These are phyloP conservation scores for Anagyrus pseudococci DNA, from an alignment of 2,888 invertebrate species.

Conservation along the genomic window DNA sequence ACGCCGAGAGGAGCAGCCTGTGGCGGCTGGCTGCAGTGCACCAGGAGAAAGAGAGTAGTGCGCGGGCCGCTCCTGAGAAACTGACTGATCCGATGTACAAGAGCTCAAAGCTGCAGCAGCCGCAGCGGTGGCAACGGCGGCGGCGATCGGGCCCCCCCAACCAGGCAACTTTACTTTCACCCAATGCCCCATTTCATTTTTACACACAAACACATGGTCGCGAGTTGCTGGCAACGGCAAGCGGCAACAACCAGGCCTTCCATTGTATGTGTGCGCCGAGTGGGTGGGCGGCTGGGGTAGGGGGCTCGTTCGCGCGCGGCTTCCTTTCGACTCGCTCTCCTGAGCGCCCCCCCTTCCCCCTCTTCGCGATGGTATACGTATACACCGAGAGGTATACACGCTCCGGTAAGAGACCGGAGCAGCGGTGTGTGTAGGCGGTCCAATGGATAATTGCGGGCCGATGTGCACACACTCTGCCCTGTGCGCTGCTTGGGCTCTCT, in stretches of 20 bases:
- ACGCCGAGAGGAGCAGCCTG: too few species aligned
- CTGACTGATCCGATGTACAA: constrained; percentile 57
- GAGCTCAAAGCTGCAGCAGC: constrained; percentile 44
- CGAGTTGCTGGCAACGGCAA: neutral
- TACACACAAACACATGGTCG: constrained; percentile 46
- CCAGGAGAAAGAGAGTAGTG: too few species aligned
- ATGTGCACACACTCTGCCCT: too few species aligned
- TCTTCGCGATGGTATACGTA: too few species aligned
- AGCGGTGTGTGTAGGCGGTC: too few species aligned
- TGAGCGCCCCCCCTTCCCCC: neutral
- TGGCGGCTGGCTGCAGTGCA: too few species aligned
- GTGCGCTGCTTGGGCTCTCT: too few species aligned
- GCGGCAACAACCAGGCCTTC: neutral
- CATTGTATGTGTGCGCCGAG: neutral
- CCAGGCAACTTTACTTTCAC: constrained; percentile 58
- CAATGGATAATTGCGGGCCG: too few species aligned
- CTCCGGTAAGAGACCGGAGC: too few species aligned
- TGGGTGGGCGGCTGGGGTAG: too few species aligned
- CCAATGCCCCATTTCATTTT: constrained; percentile 63
- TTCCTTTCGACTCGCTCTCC: constrained; percentile 36
- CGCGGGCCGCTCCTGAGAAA: constrained; percentile 41
- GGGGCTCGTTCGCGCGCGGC: constrained; percentile 2
- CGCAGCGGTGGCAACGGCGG: constrained; percentile 31
- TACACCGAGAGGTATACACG: neutral
- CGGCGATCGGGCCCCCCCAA: neutral